Evolutionary conservation across 2,888 invertebrate species (phyloP), one percentile per base, ranked within the genome.

Genomic region (Fabriciana adippe): DNA sequence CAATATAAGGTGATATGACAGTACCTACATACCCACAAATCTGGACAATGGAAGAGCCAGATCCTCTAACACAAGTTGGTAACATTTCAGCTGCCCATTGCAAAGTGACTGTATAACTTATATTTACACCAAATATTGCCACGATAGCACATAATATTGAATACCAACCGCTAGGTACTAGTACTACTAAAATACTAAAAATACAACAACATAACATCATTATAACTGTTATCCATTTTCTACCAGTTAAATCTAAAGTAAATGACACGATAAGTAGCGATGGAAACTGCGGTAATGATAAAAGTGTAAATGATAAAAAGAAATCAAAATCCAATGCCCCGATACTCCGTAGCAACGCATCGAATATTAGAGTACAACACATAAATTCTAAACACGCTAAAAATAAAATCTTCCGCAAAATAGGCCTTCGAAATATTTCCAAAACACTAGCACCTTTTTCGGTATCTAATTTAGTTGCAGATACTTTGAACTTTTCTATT

Each of bases 211-310:
- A 60, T 55, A 76, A 75, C 73, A 83, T 76, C 2, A 81, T 21
- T 2, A 69, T n/a, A 69, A 86, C 73, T 1, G 73, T 72, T 5
- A 76, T 72, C 76, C 80, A 81, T 65, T 85, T 86, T 31, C 89
- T 81, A 15, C 89, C 89, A 2, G 81, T 81, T 48, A 77, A 75
- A 70, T 90, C 90, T 67, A 87, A 76, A 14, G 81, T 72, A 59
- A 89, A 86, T 0, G 86, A 79, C 8, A 88, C 68, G 45, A 88
- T 59, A 11, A 85, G 50, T 11, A 86, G 59, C 0, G 90, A 86
- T 2, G 89, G 89, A n/a, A 86, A 83, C 71, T 89, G 89, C 1
- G 89, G 89, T 11, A 87, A 73, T 3, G 88, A 88, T 18, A 87
- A 75, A 3, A 89, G 72, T 6, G 88, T 81, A 69, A 90, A 89